phyloP scores from a whole-genome alignment of 2,888 invertebrate genomes.

The Trissolcus brochymenae region DNA sequence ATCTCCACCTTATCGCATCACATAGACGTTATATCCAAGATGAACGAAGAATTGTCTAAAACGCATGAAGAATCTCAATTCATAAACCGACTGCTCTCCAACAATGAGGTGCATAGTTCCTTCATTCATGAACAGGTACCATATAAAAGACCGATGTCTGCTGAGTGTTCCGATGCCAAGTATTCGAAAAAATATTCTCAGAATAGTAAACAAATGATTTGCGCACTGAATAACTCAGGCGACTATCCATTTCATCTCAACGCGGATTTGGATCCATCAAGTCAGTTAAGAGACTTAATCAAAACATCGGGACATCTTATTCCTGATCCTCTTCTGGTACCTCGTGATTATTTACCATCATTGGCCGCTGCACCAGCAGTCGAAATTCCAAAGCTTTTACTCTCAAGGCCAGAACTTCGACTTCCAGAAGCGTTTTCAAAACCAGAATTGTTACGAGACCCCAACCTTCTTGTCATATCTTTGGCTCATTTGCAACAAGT shows the following conservation, averaged over 20 bases:
- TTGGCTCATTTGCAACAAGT: conserved; percentile 82
- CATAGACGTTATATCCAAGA: conserved; percentile 3
- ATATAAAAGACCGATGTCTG: conserved; percentile 61
- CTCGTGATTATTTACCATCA: conserved; percentile 84
- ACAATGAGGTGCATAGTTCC: conserved; percentile 61
- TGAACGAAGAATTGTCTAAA: conserved; percentile 18
- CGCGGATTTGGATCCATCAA: conserved; percentile 78
- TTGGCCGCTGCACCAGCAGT: conserved; percentile 84
- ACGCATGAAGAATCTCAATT: conserved; percentile 23
- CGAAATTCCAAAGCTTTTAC: conserved; percentile 86
- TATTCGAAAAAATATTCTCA: conserved; percentile 44
- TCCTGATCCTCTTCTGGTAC: conserved; percentile 89
- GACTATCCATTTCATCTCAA: conserved; percentile 30
- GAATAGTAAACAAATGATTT: conserved; percentile 16
- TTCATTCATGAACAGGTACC: conserved; percentile 55
- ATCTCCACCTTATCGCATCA: conserved; percentile 4
- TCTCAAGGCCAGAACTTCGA: conserved; percentile 84
- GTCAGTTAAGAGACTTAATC: conserved; percentile 84
- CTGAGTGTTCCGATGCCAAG: conserved; percentile 57
- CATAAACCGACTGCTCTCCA: conserved; percentile 40
- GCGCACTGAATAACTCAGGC: conserved; percentile 59
- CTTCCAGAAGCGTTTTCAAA: conserved; percentile 85
- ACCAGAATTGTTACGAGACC: conserved; percentile 85
- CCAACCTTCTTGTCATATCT: conserved; percentile 87
- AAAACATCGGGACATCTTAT: conserved; percentile 83